phyloP scores from a whole-genome alignment of 2,113 vertebrate species.

The Pampusana beccarii region DNA sequence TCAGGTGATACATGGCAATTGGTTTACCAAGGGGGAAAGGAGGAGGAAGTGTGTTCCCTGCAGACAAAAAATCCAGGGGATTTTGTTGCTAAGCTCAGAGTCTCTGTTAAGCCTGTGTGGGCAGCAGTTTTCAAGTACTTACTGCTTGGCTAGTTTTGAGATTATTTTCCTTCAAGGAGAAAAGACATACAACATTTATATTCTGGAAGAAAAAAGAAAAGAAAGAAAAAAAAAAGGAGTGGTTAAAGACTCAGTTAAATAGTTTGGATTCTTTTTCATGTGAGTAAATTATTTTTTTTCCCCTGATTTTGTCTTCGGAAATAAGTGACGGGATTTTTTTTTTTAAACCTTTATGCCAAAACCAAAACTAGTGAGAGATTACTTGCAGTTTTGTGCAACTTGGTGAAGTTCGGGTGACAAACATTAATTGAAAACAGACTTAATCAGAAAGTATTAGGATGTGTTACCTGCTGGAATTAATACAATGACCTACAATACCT shows the following conservation, averaged over 20 bases:
- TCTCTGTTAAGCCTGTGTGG: neutral
- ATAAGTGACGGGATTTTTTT: neutral
- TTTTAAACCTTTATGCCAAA: neutral
- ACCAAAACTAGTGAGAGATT: neutral
- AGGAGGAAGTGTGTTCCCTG: neutral
- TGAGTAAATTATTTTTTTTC: rapidly evolving
- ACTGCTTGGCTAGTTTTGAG: neutral
- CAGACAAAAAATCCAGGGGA: neutral
- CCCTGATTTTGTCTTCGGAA: neutral
- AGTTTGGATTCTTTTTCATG: neutral
- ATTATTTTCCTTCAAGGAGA: neutral
- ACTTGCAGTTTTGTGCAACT: neutral
- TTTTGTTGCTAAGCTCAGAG: neutral
- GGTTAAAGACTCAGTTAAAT: neutral
- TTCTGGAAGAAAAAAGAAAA: neutral
- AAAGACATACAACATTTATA: neutral
- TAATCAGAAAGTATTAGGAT: neutral
- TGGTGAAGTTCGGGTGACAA: neutral
- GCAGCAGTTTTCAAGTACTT: neutral
- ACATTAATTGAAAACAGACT: neutral
- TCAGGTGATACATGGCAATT: neutral
- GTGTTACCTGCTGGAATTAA: neutral
- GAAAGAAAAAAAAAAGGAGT: neutral
- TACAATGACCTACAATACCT: neutral
- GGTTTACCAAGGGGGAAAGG: neutral